phyloP scores from a whole-genome alignment of 2,888 invertebrate genomes.

The Dione juno region DNA sequence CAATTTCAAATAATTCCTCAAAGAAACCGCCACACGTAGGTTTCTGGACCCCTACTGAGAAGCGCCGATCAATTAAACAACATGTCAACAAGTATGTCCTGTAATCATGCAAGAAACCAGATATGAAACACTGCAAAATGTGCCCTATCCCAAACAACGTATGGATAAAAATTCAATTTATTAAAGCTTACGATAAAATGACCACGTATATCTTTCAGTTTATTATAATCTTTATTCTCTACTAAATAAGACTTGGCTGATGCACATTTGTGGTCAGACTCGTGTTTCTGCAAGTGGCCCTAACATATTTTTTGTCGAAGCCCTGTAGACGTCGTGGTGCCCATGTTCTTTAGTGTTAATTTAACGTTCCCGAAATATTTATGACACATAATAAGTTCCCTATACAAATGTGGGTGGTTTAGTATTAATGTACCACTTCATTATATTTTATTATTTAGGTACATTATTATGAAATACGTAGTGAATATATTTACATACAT shows the following conservation, averaged over 20 bases:
- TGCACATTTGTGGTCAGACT: conserved; percentile 56
- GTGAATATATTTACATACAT: conserved; percentile 4
- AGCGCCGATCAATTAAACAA: conserved; percentile 83
- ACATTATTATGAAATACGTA: not conserved
- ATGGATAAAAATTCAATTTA: conserved; percentile 63
- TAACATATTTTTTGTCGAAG: conserved; percentile 72
- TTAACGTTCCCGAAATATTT: conserved; percentile 83
- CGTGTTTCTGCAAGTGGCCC: conserved; percentile 77
- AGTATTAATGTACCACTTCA: conserved; percentile 77
- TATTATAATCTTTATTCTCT: conserved; percentile 35
- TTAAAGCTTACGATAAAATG: conserved; percentile 52
- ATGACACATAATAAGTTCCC: conserved; percentile 81
- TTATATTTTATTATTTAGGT: conserved; percentile 55
- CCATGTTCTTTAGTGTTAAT: conserved; percentile 83
- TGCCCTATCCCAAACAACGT: conserved; percentile 69
- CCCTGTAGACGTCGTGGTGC: conserved; percentile 80
- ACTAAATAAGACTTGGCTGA: conserved; percentile 40
- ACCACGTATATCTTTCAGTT: conserved; percentile 11
- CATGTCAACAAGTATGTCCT: conserved; percentile 83
- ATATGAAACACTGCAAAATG: conserved; percentile 59
- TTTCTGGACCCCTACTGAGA: conserved; percentile 77
- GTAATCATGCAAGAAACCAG: conserved; percentile 71
- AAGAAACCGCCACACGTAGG: conserved; percentile 76
- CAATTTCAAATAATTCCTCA: conserved; percentile 81
- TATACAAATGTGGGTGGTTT: conserved; percentile 82